A percentile compares a stretch with the other conserved stretches of the same genome.
phyloP scores from a whole-genome alignment of 2,888 invertebrate species.

The Pheosia tremula region DNA sequence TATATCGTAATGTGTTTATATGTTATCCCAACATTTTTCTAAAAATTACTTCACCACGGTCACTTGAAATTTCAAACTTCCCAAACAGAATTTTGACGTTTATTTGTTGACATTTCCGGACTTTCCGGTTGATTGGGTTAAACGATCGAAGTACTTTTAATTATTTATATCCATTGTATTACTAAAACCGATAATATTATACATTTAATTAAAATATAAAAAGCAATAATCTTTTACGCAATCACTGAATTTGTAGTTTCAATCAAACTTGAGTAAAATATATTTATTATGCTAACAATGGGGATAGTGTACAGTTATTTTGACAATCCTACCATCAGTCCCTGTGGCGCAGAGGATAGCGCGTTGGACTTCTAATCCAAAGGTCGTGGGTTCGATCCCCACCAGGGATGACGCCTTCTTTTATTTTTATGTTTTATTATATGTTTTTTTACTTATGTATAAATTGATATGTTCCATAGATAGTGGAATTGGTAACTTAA shows the following conservation, averaged over 20 bases:
- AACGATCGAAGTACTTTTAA: neutral
- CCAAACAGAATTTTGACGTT: slow-evolving; percentile 60
- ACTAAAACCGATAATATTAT: neutral
- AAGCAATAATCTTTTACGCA: neutral
- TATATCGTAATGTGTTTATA: slow-evolving; percentile 8
- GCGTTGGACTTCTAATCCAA: slow-evolving; percentile 96
- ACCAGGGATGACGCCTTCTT: slow-evolving; percentile 86
- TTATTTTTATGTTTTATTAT: neutral
- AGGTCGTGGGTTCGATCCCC: slow-evolving; percentile 95
- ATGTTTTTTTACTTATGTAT: slow-evolving; percentile 25
- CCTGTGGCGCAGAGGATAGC: slow-evolving; percentile 95
- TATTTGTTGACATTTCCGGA: slow-evolving; percentile 59
- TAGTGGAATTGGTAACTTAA: no score
- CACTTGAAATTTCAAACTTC: slow-evolving; percentile 73
- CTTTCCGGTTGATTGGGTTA: slow-evolving; percentile 43
- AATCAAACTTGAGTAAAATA: neutral
- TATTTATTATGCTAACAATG: neutral
- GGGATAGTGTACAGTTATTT: slow-evolving; percentile 46
- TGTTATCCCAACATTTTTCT: slow-evolving; percentile 36
- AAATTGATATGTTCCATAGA: no score
- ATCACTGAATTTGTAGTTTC: neutral
- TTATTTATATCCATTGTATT: neutral
- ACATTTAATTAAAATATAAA: neutral
- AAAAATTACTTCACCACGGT: slow-evolving; percentile 32
- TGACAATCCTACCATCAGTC: slow-evolving; percentile 64